A percentile compares a stretch with the other conserved stretches of the same genome.
These are phyloP conservation scores for Limnephilus lunatus DNA, from an alignment of 2,888 invertebrate genomes.

Conservation along the genomic window DNA sequence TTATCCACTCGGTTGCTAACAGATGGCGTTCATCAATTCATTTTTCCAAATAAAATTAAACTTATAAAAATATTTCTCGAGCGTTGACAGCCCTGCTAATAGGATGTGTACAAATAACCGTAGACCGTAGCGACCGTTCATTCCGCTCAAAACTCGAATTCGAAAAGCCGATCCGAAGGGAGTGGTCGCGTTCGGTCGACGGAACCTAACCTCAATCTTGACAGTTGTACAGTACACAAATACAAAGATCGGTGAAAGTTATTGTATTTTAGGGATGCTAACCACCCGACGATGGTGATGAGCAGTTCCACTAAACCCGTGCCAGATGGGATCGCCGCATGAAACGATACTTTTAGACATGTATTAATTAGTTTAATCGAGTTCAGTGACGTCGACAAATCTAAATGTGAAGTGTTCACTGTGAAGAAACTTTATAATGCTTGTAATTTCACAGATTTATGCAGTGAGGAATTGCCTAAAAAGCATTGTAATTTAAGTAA, in stretches of 20 bases:
- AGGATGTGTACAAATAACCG: no score
- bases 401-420: constrained; percentile 28
- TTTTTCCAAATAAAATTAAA: no score
- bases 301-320: not conserved
- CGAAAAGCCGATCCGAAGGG: constrained; percentile 33
- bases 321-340: not conserved
- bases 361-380: constrained; percentile 40
- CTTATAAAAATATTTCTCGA: no score
- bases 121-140: no score
- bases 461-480: not conserved
- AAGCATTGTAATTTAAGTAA: no score
- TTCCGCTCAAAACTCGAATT: not conserved
- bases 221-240: constrained; percentile 25
- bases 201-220: constrained; percentile 29
- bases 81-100: no score
- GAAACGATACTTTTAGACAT: constrained; percentile 17
- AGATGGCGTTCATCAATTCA: no score
- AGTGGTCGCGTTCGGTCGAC: constrained; percentile 20
- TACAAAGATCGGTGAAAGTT: not conserved
- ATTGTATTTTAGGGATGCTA: constrained; percentile 12
- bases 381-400: constrained; percentile 40
- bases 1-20: no score
- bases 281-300: not conserved
- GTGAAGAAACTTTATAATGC: constrained; percentile 23
- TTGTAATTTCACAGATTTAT: not conserved